These are phyloP conservation scores for Pogonognathellus flavescens DNA, from an alignment of 1,140 invertebrate species.

Conservation along the genomic window DNA sequence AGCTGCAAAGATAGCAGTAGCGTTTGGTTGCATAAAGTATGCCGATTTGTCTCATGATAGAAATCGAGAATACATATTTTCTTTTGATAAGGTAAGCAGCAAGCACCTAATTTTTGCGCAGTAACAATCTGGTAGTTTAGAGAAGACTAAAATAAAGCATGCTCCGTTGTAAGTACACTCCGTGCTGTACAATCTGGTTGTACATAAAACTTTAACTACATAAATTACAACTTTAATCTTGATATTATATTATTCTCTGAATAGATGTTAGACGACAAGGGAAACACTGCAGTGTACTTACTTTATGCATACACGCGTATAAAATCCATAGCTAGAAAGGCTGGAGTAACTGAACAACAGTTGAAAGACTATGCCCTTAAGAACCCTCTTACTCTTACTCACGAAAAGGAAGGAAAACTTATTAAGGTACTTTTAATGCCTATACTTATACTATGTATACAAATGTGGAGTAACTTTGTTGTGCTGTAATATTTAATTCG, in stretches of 20 bases:
- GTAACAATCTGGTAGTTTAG: too few relatives aligned
- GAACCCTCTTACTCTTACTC: slow-evolving; percentile 79
- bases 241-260: background rate
- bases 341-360: slow-evolving; percentile 76
- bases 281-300: slow-evolving; percentile 98
- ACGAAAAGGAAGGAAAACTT: slow-evolving; percentile 96
- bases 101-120: background rate
- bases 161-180: too few relatives aligned
- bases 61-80: slow-evolving; percentile 96
- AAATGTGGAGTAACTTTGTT: too few relatives aligned
- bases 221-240: background rate
- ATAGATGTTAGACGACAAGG: slow-evolving; percentile 97
- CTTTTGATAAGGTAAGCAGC: slow-evolving; percentile 87
- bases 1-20: slow-evolving; percentile 88
- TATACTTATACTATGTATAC: background rate
- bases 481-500: too few relatives aligned
- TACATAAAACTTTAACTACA: background rate
- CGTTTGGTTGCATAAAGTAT: slow-evolving; percentile 99
- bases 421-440: slow-evolving; percentile 77
- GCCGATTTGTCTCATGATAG: slow-evolving; percentile 96
- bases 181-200: background rate
- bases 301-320: slow-evolving; percentile 97
- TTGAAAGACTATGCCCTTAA: slow-evolving; percentile 74
- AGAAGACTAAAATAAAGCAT: too few relatives aligned
- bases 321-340: slow-evolving; percentile 87